Conservation (phyloP, 92 coral and sea anemone species). For the Actinostola sp. region DNA sequence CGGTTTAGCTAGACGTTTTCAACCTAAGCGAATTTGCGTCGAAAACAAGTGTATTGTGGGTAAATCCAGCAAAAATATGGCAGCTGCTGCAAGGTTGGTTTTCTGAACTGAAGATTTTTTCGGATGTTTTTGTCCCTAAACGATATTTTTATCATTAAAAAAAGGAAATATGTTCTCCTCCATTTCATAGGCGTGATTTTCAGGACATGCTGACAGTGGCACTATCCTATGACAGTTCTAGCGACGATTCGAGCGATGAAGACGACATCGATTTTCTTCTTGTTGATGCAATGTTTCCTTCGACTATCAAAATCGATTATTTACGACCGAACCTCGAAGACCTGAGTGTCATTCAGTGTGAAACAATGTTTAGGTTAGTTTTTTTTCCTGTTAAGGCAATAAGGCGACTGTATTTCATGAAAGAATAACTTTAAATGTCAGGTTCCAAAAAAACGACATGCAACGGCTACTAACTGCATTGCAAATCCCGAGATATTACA, state of each 20-base stretch:
- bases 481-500: conserved; percentile 54
- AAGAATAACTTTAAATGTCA: not conserved
- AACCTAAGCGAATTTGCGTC: conserved; percentile 10
- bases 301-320: conserved; percentile 14
- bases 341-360: conserved; percentile 55
- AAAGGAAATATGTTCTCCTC: no score
- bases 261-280: conserved; percentile 59
- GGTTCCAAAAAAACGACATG: conserved; percentile 73
- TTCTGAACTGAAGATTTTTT: no score
- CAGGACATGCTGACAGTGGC: conserved; percentile 47
- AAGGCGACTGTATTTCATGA: not conserved
- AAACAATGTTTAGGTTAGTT: conserved; percentile 60
- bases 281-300: conserved; percentile 55
- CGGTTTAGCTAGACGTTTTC: conserved; percentile 51
- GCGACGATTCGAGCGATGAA: conserved; percentile 50
- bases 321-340: conserved; percentile 39
- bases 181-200: conserved; percentile 59
- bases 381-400: not conserved
- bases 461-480: conserved; percentile 45
- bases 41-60: conserved; percentile 59
- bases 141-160: conserved; percentile 6
- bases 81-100: conserved; percentile 61
- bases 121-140: no score
- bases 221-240: conserved; percentile 46
- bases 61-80: conserved; percentile 43